A percentile compares a stretch with the other conserved stretches of the same genome.
Conservation (phyloP, 37 sponge, comb jelly and placozoan species). For the Diacarnus erythraeanus region DNA sequence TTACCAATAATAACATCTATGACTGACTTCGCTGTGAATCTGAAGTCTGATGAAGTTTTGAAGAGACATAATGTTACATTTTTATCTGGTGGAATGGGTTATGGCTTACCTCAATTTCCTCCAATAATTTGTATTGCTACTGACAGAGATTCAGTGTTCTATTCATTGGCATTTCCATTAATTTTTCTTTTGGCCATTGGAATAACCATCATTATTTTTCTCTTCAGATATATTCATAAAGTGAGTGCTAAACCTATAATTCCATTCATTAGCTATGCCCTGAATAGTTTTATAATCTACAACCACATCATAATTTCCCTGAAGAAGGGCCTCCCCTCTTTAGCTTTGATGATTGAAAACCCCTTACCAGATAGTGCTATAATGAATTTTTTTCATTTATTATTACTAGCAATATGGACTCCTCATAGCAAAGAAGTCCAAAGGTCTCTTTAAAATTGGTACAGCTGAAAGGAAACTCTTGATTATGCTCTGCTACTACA, state of each 20-base stretch:
- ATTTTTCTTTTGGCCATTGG: background rate
- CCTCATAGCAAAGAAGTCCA: no score
- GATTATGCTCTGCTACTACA: background rate
- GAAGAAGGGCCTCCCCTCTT: no score
- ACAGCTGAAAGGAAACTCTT: background rate
- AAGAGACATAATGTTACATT: no score
- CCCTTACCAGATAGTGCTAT: no score
- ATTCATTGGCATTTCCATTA: background rate
- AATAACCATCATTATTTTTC: background rate
- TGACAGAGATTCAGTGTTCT: background rate
- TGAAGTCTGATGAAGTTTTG: background rate
- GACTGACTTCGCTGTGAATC: background rate
- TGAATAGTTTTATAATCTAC: no score
- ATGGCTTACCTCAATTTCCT: background rate
- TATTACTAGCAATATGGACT: no score
- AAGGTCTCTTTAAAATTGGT: no score
- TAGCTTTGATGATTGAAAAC: no score
- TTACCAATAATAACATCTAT: background rate
- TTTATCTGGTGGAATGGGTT: background rate
- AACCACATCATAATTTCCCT: no score
- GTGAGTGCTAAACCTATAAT: no score
- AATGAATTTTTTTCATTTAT: no score
- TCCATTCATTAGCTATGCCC: no score
- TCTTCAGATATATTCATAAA: background rate
- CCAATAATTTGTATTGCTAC: background rate